These are phyloP conservation scores for Mesorhabditis sp. DNA, from an alignment of 2,888 invertebrate species.

Conservation along the genomic window DNA sequence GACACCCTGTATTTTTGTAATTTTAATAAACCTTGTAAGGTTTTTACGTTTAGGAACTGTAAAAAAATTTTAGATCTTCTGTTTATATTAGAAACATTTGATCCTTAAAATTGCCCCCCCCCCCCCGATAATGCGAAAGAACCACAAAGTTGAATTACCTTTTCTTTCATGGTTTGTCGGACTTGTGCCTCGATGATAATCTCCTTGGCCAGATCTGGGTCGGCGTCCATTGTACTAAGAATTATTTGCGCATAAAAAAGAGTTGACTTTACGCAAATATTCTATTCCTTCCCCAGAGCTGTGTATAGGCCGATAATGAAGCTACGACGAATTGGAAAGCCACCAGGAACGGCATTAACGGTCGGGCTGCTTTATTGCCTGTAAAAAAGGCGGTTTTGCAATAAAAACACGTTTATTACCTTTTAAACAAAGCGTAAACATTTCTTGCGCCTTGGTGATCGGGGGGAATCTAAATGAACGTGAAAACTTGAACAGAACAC, in stretches of 20 bases:
- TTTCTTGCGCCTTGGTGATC: slow-evolving; percentile 29
- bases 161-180: neutral
- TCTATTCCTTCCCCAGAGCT: slow-evolving; percentile 45
- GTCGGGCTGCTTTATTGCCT: slow-evolving; percentile 30
- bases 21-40: too few species aligned
- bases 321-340: slow-evolving; percentile 38
- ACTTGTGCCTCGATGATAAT: slow-evolving; percentile 28
- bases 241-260: slow-evolving; percentile 18
- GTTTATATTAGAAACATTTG: too few species aligned
- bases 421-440: slow-evolving; percentile 30
- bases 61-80: too few species aligned
- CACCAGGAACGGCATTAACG: slow-evolving; percentile 19
- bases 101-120: too few species aligned
- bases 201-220: slow-evolving; percentile 39
- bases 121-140: too few species aligned
- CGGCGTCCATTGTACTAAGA: slow-evolving; percentile 45
- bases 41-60: too few species aligned
- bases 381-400: slow-evolving; percentile 8
- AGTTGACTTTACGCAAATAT: slow-evolving; percentile 16
- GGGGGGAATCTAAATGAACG: slow-evolving; percentile 14
- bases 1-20: too few species aligned
- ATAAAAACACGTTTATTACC: neutral
- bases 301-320: slow-evolving; percentile 34
- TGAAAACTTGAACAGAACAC: neutral
- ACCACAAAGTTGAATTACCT: neutral